Evolutionary conservation across 2,113 vertebrate species (phyloP).

Genomic region (Morone saxatilis): DNA sequence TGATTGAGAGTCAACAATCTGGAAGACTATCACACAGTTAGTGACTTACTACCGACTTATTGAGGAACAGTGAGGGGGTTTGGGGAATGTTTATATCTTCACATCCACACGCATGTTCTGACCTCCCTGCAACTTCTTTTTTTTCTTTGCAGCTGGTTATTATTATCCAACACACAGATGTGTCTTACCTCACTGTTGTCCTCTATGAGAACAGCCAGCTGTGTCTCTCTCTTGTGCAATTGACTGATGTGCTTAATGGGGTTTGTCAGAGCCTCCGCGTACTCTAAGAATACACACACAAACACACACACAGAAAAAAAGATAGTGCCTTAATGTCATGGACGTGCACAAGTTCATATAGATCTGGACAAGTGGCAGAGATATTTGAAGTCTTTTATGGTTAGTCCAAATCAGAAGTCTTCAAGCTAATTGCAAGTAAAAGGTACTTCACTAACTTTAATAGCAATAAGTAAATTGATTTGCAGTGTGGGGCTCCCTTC

Average conservation of each 20-base stretch:
- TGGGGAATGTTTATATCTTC: not conserved
- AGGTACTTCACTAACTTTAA: not conserved
- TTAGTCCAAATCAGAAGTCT: not conserved
- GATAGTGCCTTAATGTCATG: not conserved
- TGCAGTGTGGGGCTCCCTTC: not conserved
- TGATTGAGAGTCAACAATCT: not conserved
- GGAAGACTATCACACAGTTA: not conserved
- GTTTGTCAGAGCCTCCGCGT: conserved; percentile 90
- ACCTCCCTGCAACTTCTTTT: too few species aligned
- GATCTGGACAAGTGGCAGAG: too few species aligned
- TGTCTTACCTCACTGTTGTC: conserved; percentile 85
- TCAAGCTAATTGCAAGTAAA: not conserved
- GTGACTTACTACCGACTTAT: not conserved
- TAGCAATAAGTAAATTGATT: not conserved
- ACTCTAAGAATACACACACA: conserved; percentile 81
- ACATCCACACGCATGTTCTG: not conserved
- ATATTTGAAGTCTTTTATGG: too few species aligned
- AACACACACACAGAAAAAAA: not conserved
- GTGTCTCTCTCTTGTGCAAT: conserved; percentile 87
- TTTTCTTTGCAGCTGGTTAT: not conserved
- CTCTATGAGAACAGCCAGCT: conserved; percentile 87
- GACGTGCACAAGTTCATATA: not conserved
- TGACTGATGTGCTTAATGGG: conserved; percentile 91
- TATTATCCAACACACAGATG: not conserved
- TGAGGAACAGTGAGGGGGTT: too few species aligned